Evolutionary conservation across 1,140 invertebrate genomes (phyloP), one percentile per base, ranked within the genome.

Genomic region (Tetragnatha versicolor): DNA sequence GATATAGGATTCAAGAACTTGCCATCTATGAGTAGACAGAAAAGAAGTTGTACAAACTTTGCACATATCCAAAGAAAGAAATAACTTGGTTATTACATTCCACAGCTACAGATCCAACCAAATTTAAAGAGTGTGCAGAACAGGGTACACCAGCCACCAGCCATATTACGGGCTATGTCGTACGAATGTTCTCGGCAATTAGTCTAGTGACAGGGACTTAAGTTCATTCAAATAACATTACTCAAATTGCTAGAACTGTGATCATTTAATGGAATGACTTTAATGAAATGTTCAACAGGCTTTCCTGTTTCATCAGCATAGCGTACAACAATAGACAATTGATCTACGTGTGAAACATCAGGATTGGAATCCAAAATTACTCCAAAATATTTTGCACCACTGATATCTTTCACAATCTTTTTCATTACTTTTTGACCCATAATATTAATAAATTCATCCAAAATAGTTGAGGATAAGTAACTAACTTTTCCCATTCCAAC

Each of bases 361-460:
- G 39, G 31, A 10, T 29, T 63, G 17, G 60, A 63, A 37, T 63
- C 33, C n/a, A 63, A 29, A 35, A 35, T 63, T 9, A 63, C 9
- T 29, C 14, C 14, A 35, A n/a, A 73, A 35, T 61, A 61, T 25
- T 10, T 7, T 2, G 27, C 58, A 10, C 9, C 7, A 4, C 4
- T 2, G 17, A 61, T 5, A 2, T 61, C 58, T 4, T 31, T 2
- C 3, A 61, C n/a, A 17, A 61, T 35, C 2, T 3, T 4, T 2
- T 7, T 3, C 31, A 17, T 7, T 31, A 61, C 58, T 33, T 35
- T n/a, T 3, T 22, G 3, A 20, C 2, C 73, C 39, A 80, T 77
- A 10, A 80, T 51, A 35, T 51, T n/a, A 51, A 80, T 75, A 42
- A 81, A 51, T 80, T 81, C 60, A 0, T 80, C 47, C 17, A 69